These are phyloP conservation scores for Pseudorhombus dupliciocellatus DNA, from an alignment of 2,113 vertebrate species.

Conservation along the genomic window DNA sequence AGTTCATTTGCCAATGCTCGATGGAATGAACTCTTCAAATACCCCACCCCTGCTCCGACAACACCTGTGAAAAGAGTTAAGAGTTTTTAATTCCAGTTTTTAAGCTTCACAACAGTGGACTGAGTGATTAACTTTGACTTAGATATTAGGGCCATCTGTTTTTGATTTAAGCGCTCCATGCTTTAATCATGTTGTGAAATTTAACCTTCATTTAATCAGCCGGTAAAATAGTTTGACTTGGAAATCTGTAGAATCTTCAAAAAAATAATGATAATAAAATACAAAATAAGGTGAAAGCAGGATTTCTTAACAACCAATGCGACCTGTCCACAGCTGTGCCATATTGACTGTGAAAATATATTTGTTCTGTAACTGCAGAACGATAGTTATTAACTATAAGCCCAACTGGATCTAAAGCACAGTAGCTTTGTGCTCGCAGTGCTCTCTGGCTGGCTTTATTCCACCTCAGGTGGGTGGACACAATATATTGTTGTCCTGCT, in stretches of 20 bases:
- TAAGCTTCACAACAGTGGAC: not conserved
- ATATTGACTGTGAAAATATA: constrained; percentile 17
- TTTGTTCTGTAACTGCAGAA: constrained; percentile 6
- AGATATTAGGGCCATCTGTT: constrained; percentile 49
- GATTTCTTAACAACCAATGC: not conserved
- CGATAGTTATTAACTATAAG: not conserved
- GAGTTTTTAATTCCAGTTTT: constrained; percentile 46
- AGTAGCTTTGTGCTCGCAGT: not conserved
- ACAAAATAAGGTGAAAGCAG: constrained; percentile 3
- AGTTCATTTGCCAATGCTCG: constrained; percentile 53
- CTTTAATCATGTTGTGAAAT: constrained; percentile 42
- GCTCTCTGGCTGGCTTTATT: constrained; percentile 8
- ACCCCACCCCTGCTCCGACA: constrained; percentile 38
- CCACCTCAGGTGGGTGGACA: constrained; percentile 19
- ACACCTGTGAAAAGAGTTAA: constrained; percentile 63
- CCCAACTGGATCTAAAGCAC: constrained; percentile 2
- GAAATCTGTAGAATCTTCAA: constrained; percentile 3
- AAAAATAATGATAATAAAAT: not conserved
- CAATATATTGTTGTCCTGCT: constrained; percentile 51
- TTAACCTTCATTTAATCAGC: constrained; percentile 41
- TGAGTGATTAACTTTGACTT: constrained; percentile 41
- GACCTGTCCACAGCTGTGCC: not conserved
- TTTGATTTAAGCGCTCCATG: constrained; percentile 29
- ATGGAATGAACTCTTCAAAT: constrained; percentile 38
- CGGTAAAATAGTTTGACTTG: constrained; percentile 27